Conservation (phyloP, 2,113 vertebrate genomes). For the Shinisaurus crocodilurus region DNA sequence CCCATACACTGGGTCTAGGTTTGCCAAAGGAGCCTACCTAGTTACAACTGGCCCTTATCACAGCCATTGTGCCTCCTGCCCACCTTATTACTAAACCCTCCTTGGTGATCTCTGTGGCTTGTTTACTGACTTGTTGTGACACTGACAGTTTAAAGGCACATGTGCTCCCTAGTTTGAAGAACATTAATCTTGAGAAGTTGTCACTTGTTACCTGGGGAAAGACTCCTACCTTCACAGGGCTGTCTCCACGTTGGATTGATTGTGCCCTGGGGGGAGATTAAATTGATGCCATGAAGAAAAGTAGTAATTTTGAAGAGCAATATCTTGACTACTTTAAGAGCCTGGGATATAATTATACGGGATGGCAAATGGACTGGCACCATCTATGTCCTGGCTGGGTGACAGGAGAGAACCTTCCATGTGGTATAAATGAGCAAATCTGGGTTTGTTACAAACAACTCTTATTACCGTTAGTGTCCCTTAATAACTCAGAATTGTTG, state of each 20-base stretch:
- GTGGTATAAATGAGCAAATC: neutral
- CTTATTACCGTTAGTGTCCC: neutral
- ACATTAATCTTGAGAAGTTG: constrained; percentile 22
- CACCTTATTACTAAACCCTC: neutral
- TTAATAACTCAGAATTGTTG: neutral
- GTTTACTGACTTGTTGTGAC: neutral
- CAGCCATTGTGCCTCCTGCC: neutral
- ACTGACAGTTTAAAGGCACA: neutral
- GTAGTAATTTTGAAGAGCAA: rapidly evolving
- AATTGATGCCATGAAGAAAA: constrained; percentile 1
- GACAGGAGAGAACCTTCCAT: neutral
- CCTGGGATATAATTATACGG: rapidly evolving
- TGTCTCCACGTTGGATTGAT: rapidly evolving
- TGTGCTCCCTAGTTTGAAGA: neutral
- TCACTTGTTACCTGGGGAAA: neutral
- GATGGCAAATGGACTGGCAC: rapidly evolving
- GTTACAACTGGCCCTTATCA: too few relatives aligned
- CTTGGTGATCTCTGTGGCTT: neutral
- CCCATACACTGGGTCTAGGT: neutral
- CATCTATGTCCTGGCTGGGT: neutral
- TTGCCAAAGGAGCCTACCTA: neutral
- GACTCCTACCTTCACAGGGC: neutral
- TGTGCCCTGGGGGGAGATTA: neutral
- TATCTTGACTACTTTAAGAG: rapidly evolving
- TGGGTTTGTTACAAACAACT: neutral